A percentile compares a stretch with the other conserved stretches of the same genome.
These are phyloP conservation scores for Epinephelus cyanopodus DNA, from an alignment of 2,113 vertebrate genomes.

Conservation along the genomic window DNA sequence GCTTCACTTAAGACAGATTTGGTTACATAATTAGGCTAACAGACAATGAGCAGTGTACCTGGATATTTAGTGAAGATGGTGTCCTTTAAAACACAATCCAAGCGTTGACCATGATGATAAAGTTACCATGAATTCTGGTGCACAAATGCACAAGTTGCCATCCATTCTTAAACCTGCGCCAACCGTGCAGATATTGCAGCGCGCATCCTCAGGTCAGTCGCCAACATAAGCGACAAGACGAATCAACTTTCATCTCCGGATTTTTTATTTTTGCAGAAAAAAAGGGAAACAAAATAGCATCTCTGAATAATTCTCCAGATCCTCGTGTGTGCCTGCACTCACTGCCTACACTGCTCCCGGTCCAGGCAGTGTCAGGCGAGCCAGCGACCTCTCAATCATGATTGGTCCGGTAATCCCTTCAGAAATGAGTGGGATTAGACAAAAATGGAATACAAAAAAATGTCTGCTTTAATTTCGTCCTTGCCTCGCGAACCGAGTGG, in stretches of 20 bases:
- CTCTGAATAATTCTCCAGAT: slow-evolving; percentile 21
- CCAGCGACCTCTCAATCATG: slow-evolving; percentile 75
- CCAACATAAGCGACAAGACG: not conserved
- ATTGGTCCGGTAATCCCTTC: slow-evolving; percentile 83
- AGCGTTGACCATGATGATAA: slow-evolving; percentile 12
- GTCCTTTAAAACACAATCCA: slow-evolving; percentile 23
- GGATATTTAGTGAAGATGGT: slow-evolving; percentile 14
- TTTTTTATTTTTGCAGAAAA: not conserved
- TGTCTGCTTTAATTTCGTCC: slow-evolving; percentile 80
- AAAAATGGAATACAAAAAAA: slow-evolving; percentile 82
- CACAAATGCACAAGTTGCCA: slow-evolving; percentile 33
- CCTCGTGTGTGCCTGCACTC: slow-evolving; percentile 25
- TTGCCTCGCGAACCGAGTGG: slow-evolving; percentile 64
- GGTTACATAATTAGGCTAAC: not conserved
- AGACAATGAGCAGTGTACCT: slow-evolving; percentile 22
- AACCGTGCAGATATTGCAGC: not conserved
- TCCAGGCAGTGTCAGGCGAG: slow-evolving; percentile 47
- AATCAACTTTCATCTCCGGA: slow-evolving; percentile 38
- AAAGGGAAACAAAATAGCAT: not conserved
- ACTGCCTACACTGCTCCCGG: slow-evolving; percentile 30
- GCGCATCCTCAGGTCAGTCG: slow-evolving; percentile 15
- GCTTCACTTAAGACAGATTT: not conserved
- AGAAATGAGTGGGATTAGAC: slow-evolving; percentile 84
- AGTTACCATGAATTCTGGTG: slow-evolving; percentile 19
- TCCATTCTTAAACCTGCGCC: slow-evolving; percentile 27